Evolutionary conservation across 2,113 vertebrate genomes (phyloP).

Genomic region (Nyctereutes procyonoides): DNA sequence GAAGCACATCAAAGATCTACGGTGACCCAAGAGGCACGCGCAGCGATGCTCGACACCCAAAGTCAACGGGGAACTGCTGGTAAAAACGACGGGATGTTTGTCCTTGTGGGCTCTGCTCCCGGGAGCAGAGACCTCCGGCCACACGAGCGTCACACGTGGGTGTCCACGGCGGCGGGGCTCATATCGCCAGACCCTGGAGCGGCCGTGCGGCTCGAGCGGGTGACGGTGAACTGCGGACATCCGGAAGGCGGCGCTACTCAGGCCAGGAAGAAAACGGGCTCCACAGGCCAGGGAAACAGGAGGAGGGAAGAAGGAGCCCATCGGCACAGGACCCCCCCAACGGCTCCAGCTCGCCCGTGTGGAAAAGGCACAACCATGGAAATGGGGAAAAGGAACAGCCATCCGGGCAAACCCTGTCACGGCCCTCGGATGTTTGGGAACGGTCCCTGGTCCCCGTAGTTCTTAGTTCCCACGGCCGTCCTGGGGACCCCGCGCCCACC

Average conservation of each 20-base stretch:
- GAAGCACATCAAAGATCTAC: background rate
- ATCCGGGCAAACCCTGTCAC: background rate
- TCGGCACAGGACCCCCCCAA: background rate
- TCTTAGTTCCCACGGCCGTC: background rate
- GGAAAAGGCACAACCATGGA: background rate
- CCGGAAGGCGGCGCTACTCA: background rate
- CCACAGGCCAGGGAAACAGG: background rate
- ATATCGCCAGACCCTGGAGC: background rate
- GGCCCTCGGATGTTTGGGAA: background rate
- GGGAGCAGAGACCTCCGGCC: background rate
- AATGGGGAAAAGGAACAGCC: background rate
- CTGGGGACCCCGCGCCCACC: background rate
- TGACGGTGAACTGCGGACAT: background rate
- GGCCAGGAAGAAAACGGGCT: background rate
- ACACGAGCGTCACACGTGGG: rapidly evolving
- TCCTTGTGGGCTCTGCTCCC: no score
- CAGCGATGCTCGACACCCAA: background rate
- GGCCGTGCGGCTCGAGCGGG: background rate
- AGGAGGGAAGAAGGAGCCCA: background rate
- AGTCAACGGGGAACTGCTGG: rapidly evolving
- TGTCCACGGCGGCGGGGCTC: no score
- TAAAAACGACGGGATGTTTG: no score
- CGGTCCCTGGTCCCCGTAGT: background rate
- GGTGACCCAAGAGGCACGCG: no score
- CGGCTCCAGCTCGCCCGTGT: background rate